Base-by-base conservation (phyloP, 1,140 invertebrate species). In the roundworm (Caenorhabditis elegans) region DNA sequence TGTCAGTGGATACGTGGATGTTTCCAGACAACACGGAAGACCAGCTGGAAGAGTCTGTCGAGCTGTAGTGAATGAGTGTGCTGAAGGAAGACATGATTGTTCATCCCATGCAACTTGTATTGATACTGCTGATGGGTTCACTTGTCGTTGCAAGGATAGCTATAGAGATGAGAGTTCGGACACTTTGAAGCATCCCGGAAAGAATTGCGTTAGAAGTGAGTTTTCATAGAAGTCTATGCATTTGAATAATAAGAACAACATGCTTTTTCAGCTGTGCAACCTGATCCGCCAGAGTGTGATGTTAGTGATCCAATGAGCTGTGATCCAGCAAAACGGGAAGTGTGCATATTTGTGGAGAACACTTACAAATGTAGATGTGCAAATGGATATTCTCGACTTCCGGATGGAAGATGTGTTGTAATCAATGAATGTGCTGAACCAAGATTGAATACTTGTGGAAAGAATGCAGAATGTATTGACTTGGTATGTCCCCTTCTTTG, bases 101-200 rank as follows among this genome's bases (percentile, higher is more conserved):
- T 83, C 88, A 47, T 75, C 82, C 1, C 86, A 90, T 83, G 89
- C 90, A 15, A 53, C 83, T 28, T 91, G 91, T 82, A 86, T 88
- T 75, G 90, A 91, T 78, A 87, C 87, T 13, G 85, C 86, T 10
- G 90, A 90, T 19, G 46, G 84, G 8, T 91, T 86, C 82, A 86
- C 87, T 3, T 91, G 91, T 83, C 76, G 86, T 11, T 91, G 91
- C 80, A 85, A 87, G 17, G 89, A 88, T 70, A 83, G 82, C 28
- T 88, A 82, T 82, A 47, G 83, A 60, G 87, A 88, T 48, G 88
- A 89, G 22, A 82, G 75, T 39, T 82, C 86, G 2, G 86, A 88
- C 53, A 31, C 78, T 17, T 8, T 46, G 11, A 76, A 78, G 22
- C 43, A 85, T 49, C 88, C 88, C 19, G 88, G 88, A 19, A 85